Percentiles rank a stretch among this genome's conserved stretches.
phyloP scores from a whole-genome alignment of 2,113 vertebrate genomes.

The Loxodonta africana region DNA sequence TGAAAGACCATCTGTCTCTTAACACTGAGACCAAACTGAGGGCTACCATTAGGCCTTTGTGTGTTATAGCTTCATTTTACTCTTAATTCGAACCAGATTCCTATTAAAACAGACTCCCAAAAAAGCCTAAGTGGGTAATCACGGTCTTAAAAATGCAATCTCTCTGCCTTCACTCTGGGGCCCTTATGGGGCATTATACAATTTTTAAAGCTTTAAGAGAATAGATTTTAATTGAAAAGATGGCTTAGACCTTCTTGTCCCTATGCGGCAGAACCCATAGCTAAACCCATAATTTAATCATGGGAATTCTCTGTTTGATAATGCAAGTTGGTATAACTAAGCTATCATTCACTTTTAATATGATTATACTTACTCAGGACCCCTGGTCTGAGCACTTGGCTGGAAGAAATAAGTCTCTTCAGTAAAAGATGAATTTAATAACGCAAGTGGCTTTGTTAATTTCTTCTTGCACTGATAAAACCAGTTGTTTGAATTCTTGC shows the following conservation, averaged over 20 bases:
- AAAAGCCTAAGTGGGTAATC: slow-evolving; percentile 56
- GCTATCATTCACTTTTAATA: slow-evolving; percentile 23
- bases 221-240: slow-evolving; percentile 51
- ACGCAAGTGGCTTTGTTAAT: slow-evolving; percentile 50
- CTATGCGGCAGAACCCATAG: slow-evolving; percentile 31
- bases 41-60: slow-evolving; percentile 55
- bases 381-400: slow-evolving; percentile 38
- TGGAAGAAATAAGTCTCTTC: slow-evolving; percentile 46
- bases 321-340: slow-evolving; percentile 58
- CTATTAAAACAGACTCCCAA: slow-evolving; percentile 64
- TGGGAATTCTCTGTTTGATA: slow-evolving; percentile 23
- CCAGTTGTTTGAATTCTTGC: slow-evolving; percentile 44
- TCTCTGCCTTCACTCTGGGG: slow-evolving; percentile 48
- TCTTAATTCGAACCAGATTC: slow-evolving; percentile 70
- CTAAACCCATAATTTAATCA: slow-evolving; percentile 13
- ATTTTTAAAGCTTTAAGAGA: slow-evolving; percentile 64
- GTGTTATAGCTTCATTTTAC: slow-evolving; percentile 64
- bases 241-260: slow-evolving; percentile 20
- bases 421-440: slow-evolving; percentile 60
- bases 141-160: slow-evolving; percentile 62
- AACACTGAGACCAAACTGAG: slow-evolving; percentile 65
- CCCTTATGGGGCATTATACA: slow-evolving; percentile 44
- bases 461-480: slow-evolving; percentile 39
- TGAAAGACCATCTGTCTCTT: slow-evolving; percentile 58
- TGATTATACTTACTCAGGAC: slow-evolving; percentile 34